A percentile compares a stretch with the other conserved stretches of the same genome.
Conservation (phyloP, 2,797 vertebrate species). For the Platalea minor region DNA sequence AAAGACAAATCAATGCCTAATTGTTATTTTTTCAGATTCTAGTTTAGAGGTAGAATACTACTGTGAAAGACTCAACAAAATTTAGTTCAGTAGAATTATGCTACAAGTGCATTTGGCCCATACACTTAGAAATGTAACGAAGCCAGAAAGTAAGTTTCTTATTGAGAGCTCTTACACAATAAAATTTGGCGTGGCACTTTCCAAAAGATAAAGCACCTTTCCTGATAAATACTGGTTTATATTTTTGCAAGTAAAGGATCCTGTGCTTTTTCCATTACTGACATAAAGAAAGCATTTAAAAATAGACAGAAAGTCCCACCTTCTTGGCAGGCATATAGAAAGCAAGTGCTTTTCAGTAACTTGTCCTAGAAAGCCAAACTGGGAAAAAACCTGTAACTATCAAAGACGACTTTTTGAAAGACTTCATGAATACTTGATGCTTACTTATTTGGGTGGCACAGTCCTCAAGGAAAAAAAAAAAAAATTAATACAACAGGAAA, state of each 20-base stretch:
- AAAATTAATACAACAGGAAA: neutral
- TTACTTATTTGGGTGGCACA: constrained; percentile 1
- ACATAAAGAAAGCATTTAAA: constrained; percentile 35
- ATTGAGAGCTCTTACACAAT: neutral
- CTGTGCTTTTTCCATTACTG: neutral
- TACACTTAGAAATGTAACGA: neutral
- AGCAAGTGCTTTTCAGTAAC: neutral
- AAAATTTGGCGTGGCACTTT: constrained; percentile 45
- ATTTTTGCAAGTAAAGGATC: neutral
- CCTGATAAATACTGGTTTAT: constrained; percentile 10
- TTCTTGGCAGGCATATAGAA: neutral
- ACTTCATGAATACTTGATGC: neutral
- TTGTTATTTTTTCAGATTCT: constrained; percentile 1
- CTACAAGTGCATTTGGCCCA: constrained; percentile 17
- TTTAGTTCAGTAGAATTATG: constrained; percentile 6
- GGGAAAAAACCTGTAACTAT: neutral
- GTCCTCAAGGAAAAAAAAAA: neutral
- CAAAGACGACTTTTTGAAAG: neutral
- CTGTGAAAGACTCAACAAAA: neutral
- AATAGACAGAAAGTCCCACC: neutral
- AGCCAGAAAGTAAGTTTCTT: neutral
- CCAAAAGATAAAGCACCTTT: constrained; percentile 47
- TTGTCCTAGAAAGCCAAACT: neutral
- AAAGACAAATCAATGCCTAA: constrained; percentile 45
- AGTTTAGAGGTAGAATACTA: constrained; percentile 51